Evolutionary conservation across 2,113 vertebrate species (phyloP), one percentile per base, ranked within the genome.

Genomic region (Spea bombifrons): DNA sequence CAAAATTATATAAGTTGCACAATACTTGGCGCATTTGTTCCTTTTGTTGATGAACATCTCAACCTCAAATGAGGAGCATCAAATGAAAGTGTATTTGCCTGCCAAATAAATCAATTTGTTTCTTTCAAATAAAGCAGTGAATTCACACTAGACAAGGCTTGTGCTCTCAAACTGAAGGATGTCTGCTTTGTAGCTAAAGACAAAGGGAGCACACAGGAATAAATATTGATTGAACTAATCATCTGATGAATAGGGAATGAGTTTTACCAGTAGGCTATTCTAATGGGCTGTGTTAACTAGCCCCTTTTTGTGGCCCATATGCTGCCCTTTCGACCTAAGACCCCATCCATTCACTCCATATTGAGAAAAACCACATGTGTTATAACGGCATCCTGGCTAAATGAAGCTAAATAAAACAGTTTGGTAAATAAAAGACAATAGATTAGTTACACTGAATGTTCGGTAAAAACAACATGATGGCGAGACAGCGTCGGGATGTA

Each of bases 171-270:
- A 86, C 48, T 88, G 84, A 89, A 88, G 82, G 87, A 84, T 83
- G 75, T 84, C 13, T 85, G 74, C 78, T 90, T 90, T 91, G 83
- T 88, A 88, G 75, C 66, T 76, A 76, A 89, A 90, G 85, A 89
- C 90, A 91, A 91, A 90, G 83, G 85, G 82, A 9, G 70, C 55
- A 73, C 66, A 83, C 61, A 86, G 88, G 79, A 90, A 88, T 88
- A 92, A 91, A 91, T 91, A 91, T 88, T 91, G 87, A 88, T 91
- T 88, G 84, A 89, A 89, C 84, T 89, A 90, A 88, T 89, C 71
- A 87, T 89, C 71, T 84, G 79, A 84, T 91, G 86, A 91, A 90
- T 88, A 86, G 84, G 30, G 89, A 89, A 89, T 86, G 83, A 91
- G 82, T 82, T 88, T 88, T 89, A 88, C 88, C 84, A 88, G 85